Evolutionary conservation across 2,113 vertebrate species (phyloP).

Genomic region (Heterocephalus glaber): DNA sequence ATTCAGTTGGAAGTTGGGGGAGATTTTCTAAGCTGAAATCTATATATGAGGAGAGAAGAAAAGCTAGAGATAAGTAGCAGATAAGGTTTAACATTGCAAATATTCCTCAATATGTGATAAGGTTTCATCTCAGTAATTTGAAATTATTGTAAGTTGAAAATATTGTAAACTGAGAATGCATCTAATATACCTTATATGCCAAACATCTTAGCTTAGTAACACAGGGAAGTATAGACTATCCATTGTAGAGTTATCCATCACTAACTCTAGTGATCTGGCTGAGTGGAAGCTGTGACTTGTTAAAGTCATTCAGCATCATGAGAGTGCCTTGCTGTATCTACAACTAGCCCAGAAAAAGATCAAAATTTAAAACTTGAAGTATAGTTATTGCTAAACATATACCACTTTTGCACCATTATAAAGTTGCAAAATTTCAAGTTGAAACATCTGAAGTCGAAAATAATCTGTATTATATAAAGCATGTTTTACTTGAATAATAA

Average conservation of each 20-base stretch:
- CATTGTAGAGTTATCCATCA: too few relatives aligned
- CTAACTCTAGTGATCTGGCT: background rate
- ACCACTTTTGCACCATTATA: background rate
- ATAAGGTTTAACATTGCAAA: background rate
- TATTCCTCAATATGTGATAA: background rate
- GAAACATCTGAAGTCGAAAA: background rate
- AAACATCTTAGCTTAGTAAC: background rate
- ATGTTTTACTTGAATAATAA: background rate
- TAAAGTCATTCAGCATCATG: too few relatives aligned
- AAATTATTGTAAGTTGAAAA: background rate
- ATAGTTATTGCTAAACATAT: background rate
- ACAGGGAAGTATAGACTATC: fast-evolving
- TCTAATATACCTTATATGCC: background rate
- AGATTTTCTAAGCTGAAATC: background rate
- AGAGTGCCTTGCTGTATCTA: background rate
- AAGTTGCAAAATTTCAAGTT: background rate
- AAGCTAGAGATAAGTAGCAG: background rate
- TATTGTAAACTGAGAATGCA: background rate
- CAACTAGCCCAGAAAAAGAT: background rate
- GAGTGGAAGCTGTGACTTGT: background rate
- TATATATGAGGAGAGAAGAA: background rate
- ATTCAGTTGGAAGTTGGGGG: background rate
- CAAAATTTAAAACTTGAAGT: background rate
- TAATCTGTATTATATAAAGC: background rate
- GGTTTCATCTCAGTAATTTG: too few relatives aligned